These are phyloP conservation scores for Hyles lineata DNA, from an alignment of 2,888 invertebrate genomes.

Conservation along the genomic window DNA sequence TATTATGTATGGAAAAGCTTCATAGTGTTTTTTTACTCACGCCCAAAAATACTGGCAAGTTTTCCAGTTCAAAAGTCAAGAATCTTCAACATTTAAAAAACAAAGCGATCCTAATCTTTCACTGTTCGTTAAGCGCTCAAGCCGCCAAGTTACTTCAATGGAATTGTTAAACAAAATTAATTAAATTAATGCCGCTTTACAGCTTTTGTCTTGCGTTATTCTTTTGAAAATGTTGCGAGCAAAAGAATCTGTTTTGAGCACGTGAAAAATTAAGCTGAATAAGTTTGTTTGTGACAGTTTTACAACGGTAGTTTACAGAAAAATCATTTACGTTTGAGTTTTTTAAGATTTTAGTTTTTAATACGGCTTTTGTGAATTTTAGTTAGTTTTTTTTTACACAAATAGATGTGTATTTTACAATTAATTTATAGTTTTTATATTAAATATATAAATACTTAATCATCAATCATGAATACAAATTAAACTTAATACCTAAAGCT, in stretches of 20 bases:
- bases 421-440: too few species aligned
- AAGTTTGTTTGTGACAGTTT: background rate
- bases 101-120: constrained; percentile 18
- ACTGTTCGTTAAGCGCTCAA: constrained; percentile 21
- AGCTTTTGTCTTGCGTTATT: constrained; percentile 26
- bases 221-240: background rate
- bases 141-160: constrained; percentile 21
- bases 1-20: background rate
- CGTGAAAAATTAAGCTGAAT: background rate
- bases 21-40: background rate
- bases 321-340: too few species aligned
- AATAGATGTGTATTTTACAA: too few species aligned
- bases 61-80: background rate
- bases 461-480: too few species aligned
- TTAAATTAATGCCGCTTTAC: constrained; percentile 34
- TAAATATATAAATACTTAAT: too few species aligned
- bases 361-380: too few species aligned
- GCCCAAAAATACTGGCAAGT: background rate
- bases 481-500: too few species aligned
- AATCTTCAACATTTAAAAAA: constrained; percentile 6
- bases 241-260: background rate
- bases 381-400: too few species aligned
- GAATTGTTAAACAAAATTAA: constrained; percentile 36
- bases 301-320: too few species aligned
- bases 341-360: too few species aligned